Evolutionary conservation across 1,140 invertebrate genomes (phyloP), one percentile per base, ranked within the genome.

Genomic region (Neodiprion pinetum): DNA sequence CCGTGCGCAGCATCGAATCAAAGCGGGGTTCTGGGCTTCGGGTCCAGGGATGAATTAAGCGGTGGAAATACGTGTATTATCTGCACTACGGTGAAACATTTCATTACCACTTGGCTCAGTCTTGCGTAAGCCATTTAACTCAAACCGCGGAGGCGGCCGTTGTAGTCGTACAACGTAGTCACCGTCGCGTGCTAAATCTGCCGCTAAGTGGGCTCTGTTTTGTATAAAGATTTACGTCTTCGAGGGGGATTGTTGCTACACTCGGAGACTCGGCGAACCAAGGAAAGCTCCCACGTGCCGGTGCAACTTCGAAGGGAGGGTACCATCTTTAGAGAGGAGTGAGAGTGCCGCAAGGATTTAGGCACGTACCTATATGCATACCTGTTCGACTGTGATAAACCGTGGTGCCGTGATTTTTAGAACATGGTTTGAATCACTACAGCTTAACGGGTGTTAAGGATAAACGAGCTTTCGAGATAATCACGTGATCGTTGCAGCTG

Each of bases 121-220:
- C 85, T 87, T 87, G 86, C 86, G 86, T 87, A 87, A 87, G 86
- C 86, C 86, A 87, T 87, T 87, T 87, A 87, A 86, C 86, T 87
- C 83, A 81, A 86, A 87, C 84, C 85, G 79, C 82, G 83, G 28
- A 40, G 53, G 53, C 84, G 85, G 85, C 86, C 53, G 53, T 87
- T 86, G 83, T 81, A 85, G 53, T 61, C 53, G 53, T 61, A 61
- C n/a, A 61, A 61, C 83, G 84, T 84, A 85, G 83, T 81, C 82
- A 79, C 82, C 83, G 84, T 83, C 81, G 83, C 81, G 80, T 80
- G 85, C 84, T 86, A 86, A 86, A 86, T 87, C 85, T 85, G n/a
- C 48, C 10, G 48, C 12, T 17, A 68, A 73, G 28, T 40, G 12
- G 67, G 66, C 48, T 48, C 72, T 49, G 72, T 66, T 50, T 47